phyloP scores from a whole-genome alignment of 1,140 invertebrate genomes.

The Tetragnatha versicolor region DNA sequence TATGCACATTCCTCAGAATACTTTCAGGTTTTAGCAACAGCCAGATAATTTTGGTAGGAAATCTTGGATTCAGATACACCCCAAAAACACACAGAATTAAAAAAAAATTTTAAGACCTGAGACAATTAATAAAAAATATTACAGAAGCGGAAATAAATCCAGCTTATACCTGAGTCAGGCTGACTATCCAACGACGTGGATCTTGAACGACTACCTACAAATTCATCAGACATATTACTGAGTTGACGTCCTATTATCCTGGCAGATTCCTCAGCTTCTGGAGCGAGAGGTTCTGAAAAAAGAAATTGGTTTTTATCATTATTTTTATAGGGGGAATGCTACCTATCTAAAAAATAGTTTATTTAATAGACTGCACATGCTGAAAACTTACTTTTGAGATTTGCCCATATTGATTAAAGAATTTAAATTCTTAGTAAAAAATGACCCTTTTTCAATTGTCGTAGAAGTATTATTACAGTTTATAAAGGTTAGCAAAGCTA shows the following conservation, averaged over 20 bases:
- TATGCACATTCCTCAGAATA: too few relatives aligned
- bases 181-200: too few relatives aligned
- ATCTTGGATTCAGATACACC: too few relatives aligned
- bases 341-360: not conserved
- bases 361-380: too few relatives aligned
- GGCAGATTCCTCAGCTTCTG: not conserved
- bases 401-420: not conserved
- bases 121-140: too few relatives aligned
- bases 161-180: too few relatives aligned
- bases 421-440: not conserved
- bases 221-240: not conserved
- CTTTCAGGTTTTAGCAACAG: too few relatives aligned
- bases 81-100: too few relatives aligned
- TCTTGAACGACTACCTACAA: too few relatives aligned
- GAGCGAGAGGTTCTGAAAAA: not conserved
- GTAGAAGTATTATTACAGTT: not conserved
- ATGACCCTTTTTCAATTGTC: not conserved
- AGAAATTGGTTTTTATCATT: not conserved
- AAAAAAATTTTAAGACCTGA: too few relatives aligned
- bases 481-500: not conserved
- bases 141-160: too few relatives aligned
- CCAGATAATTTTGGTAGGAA: too few relatives aligned
- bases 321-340: not conserved
- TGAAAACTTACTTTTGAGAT: not conserved
- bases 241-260: not conserved